phyloP scores from a whole-genome alignment of 2,888 invertebrate genomes.

The Meteorus colon region DNA sequence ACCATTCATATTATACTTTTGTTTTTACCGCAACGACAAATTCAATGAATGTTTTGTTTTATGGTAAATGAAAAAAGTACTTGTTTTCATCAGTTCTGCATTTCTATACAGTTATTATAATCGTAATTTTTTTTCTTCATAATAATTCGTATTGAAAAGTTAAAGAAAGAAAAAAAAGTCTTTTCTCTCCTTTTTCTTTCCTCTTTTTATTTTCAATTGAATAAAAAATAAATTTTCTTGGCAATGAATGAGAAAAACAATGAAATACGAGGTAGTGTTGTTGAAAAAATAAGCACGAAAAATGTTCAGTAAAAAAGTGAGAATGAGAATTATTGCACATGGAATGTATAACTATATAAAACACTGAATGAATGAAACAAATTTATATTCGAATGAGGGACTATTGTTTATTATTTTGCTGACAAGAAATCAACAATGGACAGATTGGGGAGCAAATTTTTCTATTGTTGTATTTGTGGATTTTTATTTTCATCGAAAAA shows the following conservation, averaged over 20 bases:
- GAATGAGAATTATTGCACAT: not conserved
- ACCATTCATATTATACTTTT: not conserved
- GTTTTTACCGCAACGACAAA: conserved; percentile 6
- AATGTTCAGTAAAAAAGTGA: not conserved
- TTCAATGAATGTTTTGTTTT: not conserved
- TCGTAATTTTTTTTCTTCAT: not conserved
- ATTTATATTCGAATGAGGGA: not conserved
- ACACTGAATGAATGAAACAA: not conserved
- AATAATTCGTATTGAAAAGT: not conserved
- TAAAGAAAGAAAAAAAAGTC: not conserved
- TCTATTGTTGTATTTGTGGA: not conserved
- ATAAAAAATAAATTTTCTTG: not conserved
- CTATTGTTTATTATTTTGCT: not conserved
- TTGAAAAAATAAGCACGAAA: not conserved
- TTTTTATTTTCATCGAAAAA: not conserved
- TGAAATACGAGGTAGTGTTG: not conserved
- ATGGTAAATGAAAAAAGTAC: not conserved
- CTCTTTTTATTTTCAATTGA: conserved; percentile 6
- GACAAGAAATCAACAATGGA: not conserved
- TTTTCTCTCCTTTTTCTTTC: not conserved
- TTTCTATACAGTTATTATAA: not conserved
- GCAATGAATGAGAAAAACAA: not conserved
- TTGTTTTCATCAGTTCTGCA: not conserved
- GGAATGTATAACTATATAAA: not conserved
- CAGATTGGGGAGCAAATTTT: not conserved